Conservation (phyloP, 1,140 invertebrate genomes). For the Diachasmimorpha longicaudata region DNA sequence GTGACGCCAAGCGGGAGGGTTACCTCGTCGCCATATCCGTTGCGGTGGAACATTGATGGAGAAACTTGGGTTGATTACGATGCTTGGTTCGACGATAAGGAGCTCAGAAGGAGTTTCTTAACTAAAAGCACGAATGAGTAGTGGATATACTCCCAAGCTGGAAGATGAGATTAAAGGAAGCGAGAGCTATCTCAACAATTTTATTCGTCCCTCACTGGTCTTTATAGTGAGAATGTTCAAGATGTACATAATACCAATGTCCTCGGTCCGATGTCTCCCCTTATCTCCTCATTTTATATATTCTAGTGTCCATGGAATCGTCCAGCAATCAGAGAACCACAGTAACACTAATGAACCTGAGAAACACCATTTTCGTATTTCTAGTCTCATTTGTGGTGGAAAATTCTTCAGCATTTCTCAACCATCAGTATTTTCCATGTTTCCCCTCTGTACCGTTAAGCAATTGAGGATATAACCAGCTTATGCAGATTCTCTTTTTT, state of each 20-base stretch:
- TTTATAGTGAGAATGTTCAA: background rate
- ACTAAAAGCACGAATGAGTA: slow-evolving; percentile 39
- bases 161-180: slow-evolving; percentile 41
- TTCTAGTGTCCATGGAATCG: slow-evolving; percentile 40
- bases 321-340: slow-evolving; percentile 32
- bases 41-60: slow-evolving; percentile 53
- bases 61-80: slow-evolving; percentile 43
- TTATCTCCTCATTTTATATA: slow-evolving; percentile 46
- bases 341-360: slow-evolving; percentile 35
- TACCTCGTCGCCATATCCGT: background rate
- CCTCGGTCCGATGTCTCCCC: slow-evolving; percentile 11
- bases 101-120: slow-evolving; percentile 44
- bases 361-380: background rate
- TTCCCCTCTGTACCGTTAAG: background rate
- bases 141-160: background rate
- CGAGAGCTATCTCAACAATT: slow-evolving; percentile 41
- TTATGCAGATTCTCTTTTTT: background rate
- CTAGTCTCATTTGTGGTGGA: background rate
- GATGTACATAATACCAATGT: background rate
- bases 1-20: background rate
- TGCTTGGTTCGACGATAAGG: slow-evolving; percentile 30
- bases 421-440: background rate
- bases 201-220: slow-evolving; percentile 33
- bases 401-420: background rate
- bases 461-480: background rate